Base-by-base conservation (phyloP, 1,140 invertebrate genomes). In the Drosophila sp. region DNA sequence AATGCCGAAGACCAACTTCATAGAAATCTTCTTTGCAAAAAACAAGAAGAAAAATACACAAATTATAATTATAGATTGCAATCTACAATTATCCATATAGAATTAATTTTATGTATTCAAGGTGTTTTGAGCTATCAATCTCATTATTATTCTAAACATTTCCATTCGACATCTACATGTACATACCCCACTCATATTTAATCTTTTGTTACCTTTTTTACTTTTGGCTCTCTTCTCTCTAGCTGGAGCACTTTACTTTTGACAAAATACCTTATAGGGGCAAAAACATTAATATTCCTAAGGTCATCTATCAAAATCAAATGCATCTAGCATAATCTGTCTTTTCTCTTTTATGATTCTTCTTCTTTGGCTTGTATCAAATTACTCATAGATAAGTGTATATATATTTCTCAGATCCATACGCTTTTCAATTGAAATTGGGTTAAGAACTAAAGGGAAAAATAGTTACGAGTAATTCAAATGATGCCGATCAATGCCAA, bases 241-340 rank as follows among this genome's bases (percentile, higher is more conserved):
- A 23, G 44, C 17, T 3, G 6, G 29, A 56, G 11, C 54, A n/a
- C 7, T 57, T 32, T 27, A 17, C 11, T 57, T 57, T 57, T 33
- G 29, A 32, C 32, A 32, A 32, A 58, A 58, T 17, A 56, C 54
- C 29, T 8, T 29, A 58, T 35, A 58, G 6, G 17, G 8, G 33
- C 56, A 58, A 10, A 35, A 25, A 35, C 66, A 75, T 50, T 50
- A 50, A 50, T 50, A 50, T 50, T 50, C 44, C 5, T 50, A 50
- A 61, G 76, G 65, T 76, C 68, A 79, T 79, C 72, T 72, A 79
- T 79, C 76, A 79, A 76, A 79, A 72, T 47, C 35, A 61, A 61
- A 41, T 60, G 61, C 35, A 25, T 60, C 17, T 17, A 61, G 10
- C 25, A 23, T 41, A 35, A 27, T 60, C 38, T 58, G 29, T 23